Conservation (phyloP, 1,140 invertebrate species). For the Bombus confusus region DNA sequence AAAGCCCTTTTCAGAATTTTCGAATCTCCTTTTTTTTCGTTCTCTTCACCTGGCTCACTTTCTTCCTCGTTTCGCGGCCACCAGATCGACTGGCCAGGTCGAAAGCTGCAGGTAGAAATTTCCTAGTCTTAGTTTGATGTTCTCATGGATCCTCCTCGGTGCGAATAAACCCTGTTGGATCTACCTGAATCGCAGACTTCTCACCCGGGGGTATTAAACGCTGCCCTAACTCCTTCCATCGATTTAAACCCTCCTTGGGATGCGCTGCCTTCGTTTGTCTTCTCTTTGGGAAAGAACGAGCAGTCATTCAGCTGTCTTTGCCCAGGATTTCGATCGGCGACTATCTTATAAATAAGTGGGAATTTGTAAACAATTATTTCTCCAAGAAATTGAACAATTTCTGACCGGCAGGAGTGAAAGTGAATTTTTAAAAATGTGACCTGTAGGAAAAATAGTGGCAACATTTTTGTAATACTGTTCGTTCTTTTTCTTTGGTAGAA, state of each 20-base stretch:
- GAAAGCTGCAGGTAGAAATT: slow-evolving; percentile 42
- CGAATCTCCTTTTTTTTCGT: slow-evolving; percentile 55
- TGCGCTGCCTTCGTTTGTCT: slow-evolving; percentile 21
- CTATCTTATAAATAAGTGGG: not conserved
- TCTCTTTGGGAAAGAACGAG: not conserved
- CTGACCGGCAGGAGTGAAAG: not conserved
- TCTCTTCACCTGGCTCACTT: not conserved
- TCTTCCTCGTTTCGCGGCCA: slow-evolving; percentile 49
- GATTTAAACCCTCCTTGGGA: slow-evolving; percentile 29
- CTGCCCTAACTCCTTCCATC: slow-evolving; percentile 25
- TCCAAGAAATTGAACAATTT: not conserved
- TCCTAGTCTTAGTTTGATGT: slow-evolving; percentile 66
- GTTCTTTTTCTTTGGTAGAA: not conserved
- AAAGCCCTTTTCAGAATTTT: slow-evolving; percentile 69
- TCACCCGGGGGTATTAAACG: slow-evolving; percentile 45
- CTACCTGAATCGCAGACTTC: slow-evolving; percentile 57
- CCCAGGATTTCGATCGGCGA: not conserved
- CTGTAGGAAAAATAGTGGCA: not conserved
- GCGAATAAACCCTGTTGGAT: slow-evolving; percentile 68
- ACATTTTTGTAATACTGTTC: not conserved
- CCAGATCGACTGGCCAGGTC: slow-evolving; percentile 48
- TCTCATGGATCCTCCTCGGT: slow-evolving; percentile 71
- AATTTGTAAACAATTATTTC: not conserved
- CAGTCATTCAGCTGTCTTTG: not conserved
- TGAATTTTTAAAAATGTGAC: not conserved